phyloP scores from a whole-genome alignment of 2,888 invertebrate genomes.

The Tillus elongatus region DNA sequence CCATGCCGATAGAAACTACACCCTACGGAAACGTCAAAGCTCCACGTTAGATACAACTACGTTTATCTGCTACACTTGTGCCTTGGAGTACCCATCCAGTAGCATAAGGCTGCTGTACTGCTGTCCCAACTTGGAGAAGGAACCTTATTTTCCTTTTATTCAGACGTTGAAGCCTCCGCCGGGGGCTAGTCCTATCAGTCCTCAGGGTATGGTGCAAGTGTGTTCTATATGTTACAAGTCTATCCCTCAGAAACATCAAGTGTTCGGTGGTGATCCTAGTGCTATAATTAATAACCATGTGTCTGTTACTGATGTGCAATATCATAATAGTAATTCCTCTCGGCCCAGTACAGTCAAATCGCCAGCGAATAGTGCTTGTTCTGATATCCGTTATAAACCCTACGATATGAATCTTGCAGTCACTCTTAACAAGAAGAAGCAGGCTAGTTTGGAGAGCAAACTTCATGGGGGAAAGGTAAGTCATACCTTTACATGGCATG shows the following conservation, averaged over 20 bases:
- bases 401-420: constrained; percentile 47
- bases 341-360: constrained; percentile 47
- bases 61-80: constrained; percentile 87
- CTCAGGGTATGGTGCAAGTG: constrained; percentile 84
- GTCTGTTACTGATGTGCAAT: constrained; percentile 38
- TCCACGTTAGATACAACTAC: constrained; percentile 55
- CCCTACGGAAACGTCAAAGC: constrained; percentile 67
- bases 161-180: constrained; percentile 68
- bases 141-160: constrained; percentile 86
- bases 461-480: no score
- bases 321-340: constrained; percentile 34
- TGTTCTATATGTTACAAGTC: constrained; percentile 79
- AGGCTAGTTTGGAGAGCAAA: constrained; percentile 37
- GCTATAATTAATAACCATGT: constrained; percentile 35
- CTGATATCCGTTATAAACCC: constrained; percentile 52
- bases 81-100: constrained; percentile 68
- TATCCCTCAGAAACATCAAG: constrained; percentile 67
- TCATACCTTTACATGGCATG: no score
- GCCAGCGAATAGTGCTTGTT: constrained; percentile 46
- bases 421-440: constrained; percentile 42
- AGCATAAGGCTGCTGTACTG: constrained; percentile 76
- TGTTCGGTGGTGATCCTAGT: constrained; percentile 46
- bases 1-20: constrained; percentile 70
- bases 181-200: constrained; percentile 82
- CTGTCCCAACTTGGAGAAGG: constrained; percentile 73